phyloP scores from a whole-genome alignment of 2,888 invertebrate genomes.

The Conops quadrifasciatus region DNA sequence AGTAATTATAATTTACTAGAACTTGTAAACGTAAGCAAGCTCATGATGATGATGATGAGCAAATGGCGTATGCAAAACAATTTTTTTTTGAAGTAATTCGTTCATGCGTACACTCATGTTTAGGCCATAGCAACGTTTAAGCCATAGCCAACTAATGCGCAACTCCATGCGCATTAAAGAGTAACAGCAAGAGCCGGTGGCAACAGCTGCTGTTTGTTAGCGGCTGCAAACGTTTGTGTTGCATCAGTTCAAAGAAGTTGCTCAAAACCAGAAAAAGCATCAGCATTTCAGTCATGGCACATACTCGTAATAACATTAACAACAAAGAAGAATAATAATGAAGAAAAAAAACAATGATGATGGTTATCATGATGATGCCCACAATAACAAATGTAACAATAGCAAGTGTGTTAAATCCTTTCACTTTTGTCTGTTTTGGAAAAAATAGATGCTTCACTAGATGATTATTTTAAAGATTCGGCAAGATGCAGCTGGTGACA shows the following conservation, averaged over 20 bases:
- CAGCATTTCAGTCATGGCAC: constrained; percentile 24
- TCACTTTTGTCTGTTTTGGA: constrained; percentile 38
- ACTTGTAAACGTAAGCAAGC: too few relatives aligned
- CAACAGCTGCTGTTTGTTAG: neutral
- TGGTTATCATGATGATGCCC: too few relatives aligned
- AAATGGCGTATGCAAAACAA: too few relatives aligned
- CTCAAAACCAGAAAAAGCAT: constrained; percentile 28
- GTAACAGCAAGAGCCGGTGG: neutral
- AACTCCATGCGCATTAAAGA: neutral
- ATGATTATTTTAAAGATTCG: constrained; percentile 8
- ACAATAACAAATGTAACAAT: too few relatives aligned
- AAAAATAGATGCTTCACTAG: constrained; percentile 20
- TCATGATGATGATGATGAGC: too few relatives aligned
- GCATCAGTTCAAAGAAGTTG: constrained; percentile 7
- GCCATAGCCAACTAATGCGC: neutral
- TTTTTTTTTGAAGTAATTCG: too few relatives aligned
- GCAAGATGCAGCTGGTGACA: constrained; percentile 13
- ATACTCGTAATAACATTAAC: constrained; percentile 20
- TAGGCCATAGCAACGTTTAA: neutral
- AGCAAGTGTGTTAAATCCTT: constrained; percentile 37
- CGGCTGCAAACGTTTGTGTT: neutral
- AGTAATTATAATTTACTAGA: too few relatives aligned
- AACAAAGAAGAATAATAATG: neutral
- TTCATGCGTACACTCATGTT: too few relatives aligned
- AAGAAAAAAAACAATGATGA: too few relatives aligned